These are phyloP conservation scores for Xiphophorus maculatus DNA, from an alignment of 2,113 vertebrate genomes.

Conservation along the genomic window DNA sequence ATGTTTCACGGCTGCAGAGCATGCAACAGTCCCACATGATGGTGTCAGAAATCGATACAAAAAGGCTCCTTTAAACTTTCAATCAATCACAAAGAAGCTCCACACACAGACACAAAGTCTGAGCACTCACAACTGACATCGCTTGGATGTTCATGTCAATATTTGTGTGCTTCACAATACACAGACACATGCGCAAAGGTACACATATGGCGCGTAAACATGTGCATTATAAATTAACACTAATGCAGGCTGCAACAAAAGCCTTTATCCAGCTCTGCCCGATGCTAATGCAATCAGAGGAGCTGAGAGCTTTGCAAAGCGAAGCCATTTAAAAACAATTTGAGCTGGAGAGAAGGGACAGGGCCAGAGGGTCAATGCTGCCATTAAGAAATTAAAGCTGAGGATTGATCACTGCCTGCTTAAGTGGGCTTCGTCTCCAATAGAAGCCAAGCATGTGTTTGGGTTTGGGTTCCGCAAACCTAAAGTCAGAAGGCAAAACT, in stretches of 20 bases:
- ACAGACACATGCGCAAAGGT: constrained; percentile 2
- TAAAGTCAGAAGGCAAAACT: neutral
- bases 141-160: constrained; percentile 25
- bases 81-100: constrained; percentile 4
- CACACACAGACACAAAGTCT: constrained; percentile 11
- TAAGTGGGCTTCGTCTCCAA: constrained; percentile 44
- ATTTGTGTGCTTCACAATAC: neutral
- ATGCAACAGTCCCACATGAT: neutral
- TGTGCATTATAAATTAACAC: constrained; percentile 54
- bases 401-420: constrained; percentile 51
- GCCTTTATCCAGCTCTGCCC: constrained; percentile 31
- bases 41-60: constrained; percentile 10
- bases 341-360: constrained; percentile 49
- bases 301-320: constrained; percentile 59
- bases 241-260: constrained; percentile 55
- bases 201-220: constrained; percentile 17
- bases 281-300: constrained; percentile 64
- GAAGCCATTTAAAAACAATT: constrained; percentile 68
- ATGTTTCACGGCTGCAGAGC: neutral
- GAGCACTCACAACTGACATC: neutral
- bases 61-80: constrained; percentile 11
- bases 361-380: constrained; percentile 58
- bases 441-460: constrained; percentile 14
- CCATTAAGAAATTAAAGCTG: constrained; percentile 69
- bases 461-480: constrained; percentile 19